Percentiles rank a stretch among this genome's conserved stretches.
Evolutionary conservation across 1,140 invertebrate species (phyloP).

Genomic region (Macrocentrus cingulum): DNA sequence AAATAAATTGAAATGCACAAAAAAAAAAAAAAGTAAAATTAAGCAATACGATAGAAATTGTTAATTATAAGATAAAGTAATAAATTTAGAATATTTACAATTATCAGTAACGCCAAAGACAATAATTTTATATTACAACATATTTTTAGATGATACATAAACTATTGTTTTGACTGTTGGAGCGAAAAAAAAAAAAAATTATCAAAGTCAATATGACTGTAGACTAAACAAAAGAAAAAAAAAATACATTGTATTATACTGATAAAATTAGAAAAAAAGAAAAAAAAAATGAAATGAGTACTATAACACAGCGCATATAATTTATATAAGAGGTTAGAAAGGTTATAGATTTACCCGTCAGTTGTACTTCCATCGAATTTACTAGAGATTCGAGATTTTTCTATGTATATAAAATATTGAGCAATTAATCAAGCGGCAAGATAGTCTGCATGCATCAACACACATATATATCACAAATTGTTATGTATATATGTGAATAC

Average conservation of each 20-base stretch:
- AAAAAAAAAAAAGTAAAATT: no score
- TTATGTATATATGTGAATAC: background rate
- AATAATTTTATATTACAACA: background rate
- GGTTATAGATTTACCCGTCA: background rate
- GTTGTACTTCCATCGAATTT: slow-evolving; percentile 10
- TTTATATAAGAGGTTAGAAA: background rate
- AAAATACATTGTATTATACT: background rate
- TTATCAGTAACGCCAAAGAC: background rate
- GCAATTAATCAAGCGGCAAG: slow-evolving; percentile 27
- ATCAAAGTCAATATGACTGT: background rate
- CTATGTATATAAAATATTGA: slow-evolving; percentile 24
- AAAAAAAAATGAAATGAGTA: background rate
- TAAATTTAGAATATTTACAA: no score
- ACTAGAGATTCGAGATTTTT: background rate
- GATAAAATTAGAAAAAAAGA: slow-evolving; percentile 2
- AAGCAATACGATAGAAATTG: no score
- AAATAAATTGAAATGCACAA: no score
- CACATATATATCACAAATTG: no score
- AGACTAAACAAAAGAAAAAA: background rate
- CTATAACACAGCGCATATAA: background rate
- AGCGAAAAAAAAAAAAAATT: background rate
- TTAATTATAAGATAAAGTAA: no score
- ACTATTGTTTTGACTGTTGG: slow-evolving; percentile 1
- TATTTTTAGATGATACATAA: background rate
- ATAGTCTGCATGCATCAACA: background rate